Evolutionary conservation across 1,140 invertebrate species (phyloP).

Genomic region (Mizuhopecten yessoensis): DNA sequence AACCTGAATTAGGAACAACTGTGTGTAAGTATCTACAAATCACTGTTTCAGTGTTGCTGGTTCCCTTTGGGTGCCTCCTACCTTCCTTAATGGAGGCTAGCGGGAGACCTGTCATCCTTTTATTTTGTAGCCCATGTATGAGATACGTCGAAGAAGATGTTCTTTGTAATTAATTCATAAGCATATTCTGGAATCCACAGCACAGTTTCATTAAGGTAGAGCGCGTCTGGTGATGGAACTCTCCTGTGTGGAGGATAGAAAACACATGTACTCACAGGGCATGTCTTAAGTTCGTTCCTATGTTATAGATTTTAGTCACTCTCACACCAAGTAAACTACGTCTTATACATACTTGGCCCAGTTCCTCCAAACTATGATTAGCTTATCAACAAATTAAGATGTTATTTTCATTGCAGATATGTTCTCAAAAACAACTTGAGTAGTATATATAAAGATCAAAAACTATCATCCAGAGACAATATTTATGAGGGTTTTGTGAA

Average conservation of each 20-base stretch:
- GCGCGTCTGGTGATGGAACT: background rate
- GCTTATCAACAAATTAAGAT: too few relatives aligned
- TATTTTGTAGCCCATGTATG: background rate
- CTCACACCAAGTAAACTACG: background rate
- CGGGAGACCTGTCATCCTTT: background rate
- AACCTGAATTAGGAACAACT: background rate
- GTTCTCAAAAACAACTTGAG: too few relatives aligned
- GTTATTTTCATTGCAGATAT: too few relatives aligned
- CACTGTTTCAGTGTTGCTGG: too few relatives aligned
- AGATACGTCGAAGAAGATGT: constrained; percentile 5
- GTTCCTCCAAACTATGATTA: too few relatives aligned
- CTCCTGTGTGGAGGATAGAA: constrained; percentile 24
- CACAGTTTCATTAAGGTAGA: constrained; percentile 7
- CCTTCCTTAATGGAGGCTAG: background rate
- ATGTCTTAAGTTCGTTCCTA: background rate
- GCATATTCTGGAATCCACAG: background rate
- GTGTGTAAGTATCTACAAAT: background rate
- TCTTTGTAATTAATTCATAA: constrained; percentile 36
- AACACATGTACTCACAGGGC: background rate
- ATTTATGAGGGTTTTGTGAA: too few relatives aligned
- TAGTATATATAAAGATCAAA: too few relatives aligned
- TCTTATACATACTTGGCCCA: too few relatives aligned
- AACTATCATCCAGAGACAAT: too few relatives aligned
- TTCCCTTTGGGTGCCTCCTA: background rate
- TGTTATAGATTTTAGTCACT: background rate